Base-by-base conservation (phyloP, 2,797 vertebrate species). In the Rousettus madagascariensis region DNA sequence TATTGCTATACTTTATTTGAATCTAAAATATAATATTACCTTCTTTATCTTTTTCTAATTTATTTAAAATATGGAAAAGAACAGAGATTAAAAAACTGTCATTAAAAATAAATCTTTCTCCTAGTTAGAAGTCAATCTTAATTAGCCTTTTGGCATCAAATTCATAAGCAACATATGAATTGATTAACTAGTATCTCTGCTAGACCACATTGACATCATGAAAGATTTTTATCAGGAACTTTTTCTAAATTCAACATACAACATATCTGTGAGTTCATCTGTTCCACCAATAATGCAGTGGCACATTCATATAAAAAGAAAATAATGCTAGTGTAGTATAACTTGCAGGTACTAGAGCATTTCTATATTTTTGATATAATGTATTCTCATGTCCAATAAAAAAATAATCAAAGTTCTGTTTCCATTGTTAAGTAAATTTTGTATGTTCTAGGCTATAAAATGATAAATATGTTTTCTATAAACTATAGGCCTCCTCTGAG, bases 91-190 rank as follows among this genome's bases (percentile, higher is more conserved):
- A 30, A n/a, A 92, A 84, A 55, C n/a, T 82, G 8, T 51, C 51
- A 86, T n/a, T 82, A 93, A 90, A 85, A 93, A 90, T 69, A 95
- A 82, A 93, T 46, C 30, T 11, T 66, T 36, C 8, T 38, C 24
- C 19, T 80, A 53, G 41, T 61, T 92, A 65, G 8, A 69, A 75
- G 22, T 49, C 43, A 77, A 46, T 86, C 24, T 82, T 83, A 61
- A 80, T 69, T 95, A 68, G 57, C 3, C 30, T 86, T 93, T 95
- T 90, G 22, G 11, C 33, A 90, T 59, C 33, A 61, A 93, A 77
- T 11, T 17, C 55, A 88, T 46, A 63, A 86, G 8, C 16, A 57
- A 72, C 36, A 69, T 43, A 66, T 8, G 9, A 90, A 33, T 33
- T 69, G 36, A 80, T 89, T 63, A 75, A 53, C 7, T 46, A 30